These are phyloP conservation scores for Hemicordylus capensis DNA, from an alignment of 2,113 vertebrate species.

Conservation along the genomic window DNA sequence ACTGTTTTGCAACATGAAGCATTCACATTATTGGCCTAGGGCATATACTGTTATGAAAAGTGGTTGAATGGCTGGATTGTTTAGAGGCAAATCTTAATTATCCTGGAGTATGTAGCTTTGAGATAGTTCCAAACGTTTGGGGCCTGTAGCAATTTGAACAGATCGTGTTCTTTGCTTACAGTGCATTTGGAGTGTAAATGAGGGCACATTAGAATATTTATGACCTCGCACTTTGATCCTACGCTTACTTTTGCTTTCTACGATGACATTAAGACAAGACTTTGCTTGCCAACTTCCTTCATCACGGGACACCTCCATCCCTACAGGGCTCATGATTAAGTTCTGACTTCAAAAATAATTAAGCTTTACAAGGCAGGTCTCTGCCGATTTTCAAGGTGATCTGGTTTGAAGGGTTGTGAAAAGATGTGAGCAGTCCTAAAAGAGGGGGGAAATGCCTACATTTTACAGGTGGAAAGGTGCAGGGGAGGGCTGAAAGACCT, in stretches of 20 bases:
- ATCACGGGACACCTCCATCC: neutral
- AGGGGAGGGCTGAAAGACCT: neutral
- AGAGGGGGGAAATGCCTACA: too few species aligned
- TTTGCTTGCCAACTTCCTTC: slow-evolving; percentile 1
- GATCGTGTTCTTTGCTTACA: slow-evolving; percentile 11
- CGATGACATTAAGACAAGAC: slow-evolving; percentile 13
- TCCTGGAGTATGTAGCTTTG: neutral
- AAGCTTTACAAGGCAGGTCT: neutral
- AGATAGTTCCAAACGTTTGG: slow-evolving; percentile 22
- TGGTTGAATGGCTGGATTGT: slow-evolving; percentile 5
- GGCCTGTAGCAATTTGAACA: slow-evolving; percentile 3
- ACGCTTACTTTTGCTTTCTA: slow-evolving; percentile 28
- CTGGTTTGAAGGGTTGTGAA: neutral
- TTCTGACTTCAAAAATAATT: neutral
- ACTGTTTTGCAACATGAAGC: slow-evolving; percentile 19
- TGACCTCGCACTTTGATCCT: slow-evolving; percentile 9
- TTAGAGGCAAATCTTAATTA: slow-evolving; percentile 26
- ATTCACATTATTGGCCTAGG: slow-evolving; percentile 31
- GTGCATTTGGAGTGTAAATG: neutral
- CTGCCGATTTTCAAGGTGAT: neutral
- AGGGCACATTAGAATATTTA: slow-evolving; percentile 14
- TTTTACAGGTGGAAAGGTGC: neutral
- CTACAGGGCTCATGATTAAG: neutral
- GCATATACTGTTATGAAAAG: slow-evolving; percentile 39
- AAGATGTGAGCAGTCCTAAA: neutral